A percentile compares a stretch with the other conserved stretches of the same genome.
phyloP scores from a whole-genome alignment of 2,113 vertebrate genomes.

The Marmota flaviventris region DNA sequence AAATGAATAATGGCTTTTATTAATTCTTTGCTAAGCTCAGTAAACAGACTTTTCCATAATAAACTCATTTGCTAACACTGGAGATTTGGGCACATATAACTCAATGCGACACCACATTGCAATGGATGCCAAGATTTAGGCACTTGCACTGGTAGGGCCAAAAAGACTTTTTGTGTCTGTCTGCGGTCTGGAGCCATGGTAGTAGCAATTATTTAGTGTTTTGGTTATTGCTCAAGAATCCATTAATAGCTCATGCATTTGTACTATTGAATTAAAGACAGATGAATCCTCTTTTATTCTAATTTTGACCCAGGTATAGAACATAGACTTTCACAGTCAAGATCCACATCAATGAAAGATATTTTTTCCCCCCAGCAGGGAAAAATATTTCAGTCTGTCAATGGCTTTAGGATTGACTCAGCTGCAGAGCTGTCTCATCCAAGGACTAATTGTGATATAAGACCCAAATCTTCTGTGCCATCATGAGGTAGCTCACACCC shows the following conservation, averaged over 20 bases:
- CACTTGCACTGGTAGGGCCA: not conserved
- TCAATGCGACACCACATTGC: accelerated
- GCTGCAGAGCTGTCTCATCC: not conserved
- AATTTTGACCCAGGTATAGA: not conserved
- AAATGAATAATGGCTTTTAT: not conserved
- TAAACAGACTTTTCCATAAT: not conserved
- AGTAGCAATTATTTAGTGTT: not conserved
- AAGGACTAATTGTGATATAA: not conserved
- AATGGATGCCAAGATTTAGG: not conserved
- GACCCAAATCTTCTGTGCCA: not conserved
- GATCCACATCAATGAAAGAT: not conserved
- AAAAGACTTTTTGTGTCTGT: not conserved
- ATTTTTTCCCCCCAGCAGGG: too few relatives aligned
- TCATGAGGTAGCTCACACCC: not conserved
- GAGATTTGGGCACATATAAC: too few relatives aligned
- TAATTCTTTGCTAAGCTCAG: not conserved
- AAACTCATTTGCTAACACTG: not conserved
- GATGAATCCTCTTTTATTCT: not conserved
- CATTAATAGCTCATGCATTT: not conserved
- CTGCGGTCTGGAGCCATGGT: not conserved
- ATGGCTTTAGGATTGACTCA: not conserved
- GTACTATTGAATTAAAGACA: not conserved
- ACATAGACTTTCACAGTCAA: not conserved
- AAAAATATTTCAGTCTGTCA: not conserved
- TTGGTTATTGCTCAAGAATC: not conserved